These are phyloP conservation scores for Anableps anableps DNA, from an alignment of 2,797 vertebrate species.

Conservation along the genomic window DNA sequence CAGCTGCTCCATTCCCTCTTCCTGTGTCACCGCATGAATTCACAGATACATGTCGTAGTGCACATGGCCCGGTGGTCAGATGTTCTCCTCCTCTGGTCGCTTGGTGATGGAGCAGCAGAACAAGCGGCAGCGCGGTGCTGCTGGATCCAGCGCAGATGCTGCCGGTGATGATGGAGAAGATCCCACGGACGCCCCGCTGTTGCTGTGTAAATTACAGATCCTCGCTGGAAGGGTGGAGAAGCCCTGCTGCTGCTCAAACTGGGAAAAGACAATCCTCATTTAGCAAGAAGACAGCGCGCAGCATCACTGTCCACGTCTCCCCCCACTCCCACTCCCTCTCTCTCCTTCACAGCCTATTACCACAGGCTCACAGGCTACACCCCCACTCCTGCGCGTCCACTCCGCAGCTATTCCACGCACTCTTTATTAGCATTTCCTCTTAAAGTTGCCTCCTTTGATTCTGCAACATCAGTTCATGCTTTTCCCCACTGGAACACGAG, in stretches of 20 bases:
- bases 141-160: conserved; percentile 41
- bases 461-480: conserved; percentile 20
- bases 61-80: conserved; percentile 66
- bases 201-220: conserved; percentile 65
- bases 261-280: conserved; percentile 71
- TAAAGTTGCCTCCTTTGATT: conserved; percentile 14
- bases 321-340: conserved; percentile 37
- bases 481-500: conserved; percentile 1
- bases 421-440: conserved; percentile 29
- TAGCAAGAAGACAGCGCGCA: conserved; percentile 68
- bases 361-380: conserved; percentile 70
- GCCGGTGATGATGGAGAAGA: conserved; percentile 41
- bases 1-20: conserved; percentile 69
- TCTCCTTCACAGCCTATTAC: conserved; percentile 60
- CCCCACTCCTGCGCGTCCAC: conserved; percentile 64
- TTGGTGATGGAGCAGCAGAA: conserved; percentile 49
- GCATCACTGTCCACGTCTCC: conserved; percentile 66
- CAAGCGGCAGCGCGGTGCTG: conserved; percentile 27
- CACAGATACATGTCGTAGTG: conserved; percentile 65
- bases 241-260: conserved; percentile 61
- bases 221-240: conserved; percentile 69
- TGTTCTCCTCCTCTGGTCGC: conserved; percentile 34
- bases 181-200: conserved; percentile 49
- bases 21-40: conserved; percentile 67
- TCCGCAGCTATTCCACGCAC: conserved; percentile 39